Evolutionary conservation across 1,140 invertebrate genomes (phyloP).

Genomic region (Atta cephalotes): DNA sequence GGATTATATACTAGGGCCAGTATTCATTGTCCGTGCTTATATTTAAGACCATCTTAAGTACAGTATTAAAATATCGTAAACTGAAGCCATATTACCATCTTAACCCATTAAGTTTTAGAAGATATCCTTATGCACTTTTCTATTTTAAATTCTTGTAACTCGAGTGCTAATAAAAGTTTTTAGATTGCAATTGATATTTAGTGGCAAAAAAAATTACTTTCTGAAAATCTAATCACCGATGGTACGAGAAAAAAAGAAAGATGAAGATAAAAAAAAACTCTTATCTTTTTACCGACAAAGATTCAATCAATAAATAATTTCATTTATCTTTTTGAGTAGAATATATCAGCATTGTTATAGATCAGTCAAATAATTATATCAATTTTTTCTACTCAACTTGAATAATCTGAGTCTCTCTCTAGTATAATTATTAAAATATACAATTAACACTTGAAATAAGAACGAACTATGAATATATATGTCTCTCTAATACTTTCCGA

Average conservation of each 20-base stretch:
- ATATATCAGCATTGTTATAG: neutral
- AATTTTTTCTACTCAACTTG: neutral
- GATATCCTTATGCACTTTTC: neutral
- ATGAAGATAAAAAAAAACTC: neutral
- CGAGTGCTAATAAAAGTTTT: neutral
- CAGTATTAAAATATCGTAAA: too few species aligned
- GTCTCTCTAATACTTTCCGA: neutral
- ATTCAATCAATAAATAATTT: neutral
- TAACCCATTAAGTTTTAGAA: neutral
- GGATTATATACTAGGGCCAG: neutral
- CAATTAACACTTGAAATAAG: too few species aligned
- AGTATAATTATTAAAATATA: too few species aligned
- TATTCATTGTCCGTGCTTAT: too few species aligned
- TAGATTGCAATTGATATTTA: neutral
- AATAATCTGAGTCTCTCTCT: too few species aligned
- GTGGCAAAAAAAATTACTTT: neutral
- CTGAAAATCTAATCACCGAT: neutral
- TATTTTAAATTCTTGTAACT: neutral
- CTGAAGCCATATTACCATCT: too few species aligned
- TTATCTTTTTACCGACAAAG: neutral
- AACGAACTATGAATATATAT: too few species aligned
- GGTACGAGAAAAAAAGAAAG: neutral
- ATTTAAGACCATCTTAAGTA: too few species aligned
- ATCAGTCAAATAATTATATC: neutral
- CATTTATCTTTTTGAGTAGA: neutral